A percentile compares a stretch with the other conserved stretches of the same genome.
Conservation (phyloP, 2,113 vertebrate species). For the Carollia perspicillata region DNA sequence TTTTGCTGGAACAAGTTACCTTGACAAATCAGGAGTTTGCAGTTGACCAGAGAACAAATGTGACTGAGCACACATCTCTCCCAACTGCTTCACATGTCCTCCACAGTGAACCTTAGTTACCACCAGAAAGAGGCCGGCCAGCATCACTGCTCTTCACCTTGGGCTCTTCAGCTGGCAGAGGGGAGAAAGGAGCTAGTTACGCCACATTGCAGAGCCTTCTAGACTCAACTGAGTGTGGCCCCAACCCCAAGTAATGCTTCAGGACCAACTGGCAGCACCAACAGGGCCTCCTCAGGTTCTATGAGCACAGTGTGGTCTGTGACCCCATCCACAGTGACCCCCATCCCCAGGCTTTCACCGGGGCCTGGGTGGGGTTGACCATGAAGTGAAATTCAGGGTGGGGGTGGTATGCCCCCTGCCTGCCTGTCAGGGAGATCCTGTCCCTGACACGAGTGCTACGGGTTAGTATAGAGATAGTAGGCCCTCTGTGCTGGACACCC, state of each 20-base stretch:
- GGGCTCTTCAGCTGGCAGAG: background rate
- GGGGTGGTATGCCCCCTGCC: background rate
- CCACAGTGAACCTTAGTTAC: background rate
- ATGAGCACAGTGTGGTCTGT: background rate
- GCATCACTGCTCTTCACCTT: background rate
- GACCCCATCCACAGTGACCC: accelerated
- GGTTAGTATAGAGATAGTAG: background rate
- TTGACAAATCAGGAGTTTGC: background rate
- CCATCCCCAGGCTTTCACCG: background rate
- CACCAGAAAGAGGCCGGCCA: background rate
- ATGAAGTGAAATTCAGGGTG: background rate
- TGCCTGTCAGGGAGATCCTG: background rate
- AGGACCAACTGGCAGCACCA: background rate
- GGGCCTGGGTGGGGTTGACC: background rate
- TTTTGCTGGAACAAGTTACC: background rate
- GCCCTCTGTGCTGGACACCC: background rate
- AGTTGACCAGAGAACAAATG: background rate
- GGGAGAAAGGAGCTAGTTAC: background rate
- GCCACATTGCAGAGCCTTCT: background rate
- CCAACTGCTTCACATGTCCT: no score
- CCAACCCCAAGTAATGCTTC: background rate
- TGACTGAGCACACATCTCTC: background rate
- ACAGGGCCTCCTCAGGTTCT: background rate
- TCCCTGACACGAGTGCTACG: background rate
- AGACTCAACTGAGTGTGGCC: background rate